Base-by-base conservation (phyloP, 2,888 invertebrate species). In the Tridacna crocea region DNA sequence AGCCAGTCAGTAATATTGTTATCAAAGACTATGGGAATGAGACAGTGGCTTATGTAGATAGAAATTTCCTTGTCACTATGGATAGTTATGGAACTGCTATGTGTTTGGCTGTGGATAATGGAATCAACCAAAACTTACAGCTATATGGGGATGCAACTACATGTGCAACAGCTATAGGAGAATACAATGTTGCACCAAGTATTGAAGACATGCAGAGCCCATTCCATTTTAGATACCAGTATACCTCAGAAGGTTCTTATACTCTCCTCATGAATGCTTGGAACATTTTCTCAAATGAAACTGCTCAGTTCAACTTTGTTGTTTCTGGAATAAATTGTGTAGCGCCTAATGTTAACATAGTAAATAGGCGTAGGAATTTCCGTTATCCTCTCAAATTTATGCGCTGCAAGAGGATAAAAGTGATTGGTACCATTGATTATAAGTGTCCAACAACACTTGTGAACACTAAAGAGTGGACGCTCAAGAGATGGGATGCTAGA, bases 401-500 rank as follows among this genome's bases (percentile, higher is more conserved):
- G 48, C 24, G 65, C 8, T 87, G 88, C 72, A 75, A 79, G 19
- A 86, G 72, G 66, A 58, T 47, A 12, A 81, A 79, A 68, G 51
- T 92, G 10, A 75, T 85, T 0, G 92, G 91, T 15, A 74, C 77
- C 8, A 90, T 90, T 11, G 85, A 88, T 68, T 88, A 93, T 2
- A 66, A 80, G 46, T 93, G 93, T 81, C 79, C 85, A 0, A 55
- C 80, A 6, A 92, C 91, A 6, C 82, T 90, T 19, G 66, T 88
- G 0, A 93, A 93, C 74, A 65, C 46, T 11, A 93, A 93, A 80
- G 46, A 27, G 17, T 94, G 94, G 94, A 84, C 77, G 0, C 79
- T 89, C 0, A 79, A 89, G 17, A 24, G 36, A 6, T 84, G 91
- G n/a, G 85, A 92, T 79, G 46, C 58, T 0, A 70, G 72, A 0